Evolutionary conservation across 2,888 invertebrate genomes (phyloP).

Genomic region (Netelia melanura): DNA sequence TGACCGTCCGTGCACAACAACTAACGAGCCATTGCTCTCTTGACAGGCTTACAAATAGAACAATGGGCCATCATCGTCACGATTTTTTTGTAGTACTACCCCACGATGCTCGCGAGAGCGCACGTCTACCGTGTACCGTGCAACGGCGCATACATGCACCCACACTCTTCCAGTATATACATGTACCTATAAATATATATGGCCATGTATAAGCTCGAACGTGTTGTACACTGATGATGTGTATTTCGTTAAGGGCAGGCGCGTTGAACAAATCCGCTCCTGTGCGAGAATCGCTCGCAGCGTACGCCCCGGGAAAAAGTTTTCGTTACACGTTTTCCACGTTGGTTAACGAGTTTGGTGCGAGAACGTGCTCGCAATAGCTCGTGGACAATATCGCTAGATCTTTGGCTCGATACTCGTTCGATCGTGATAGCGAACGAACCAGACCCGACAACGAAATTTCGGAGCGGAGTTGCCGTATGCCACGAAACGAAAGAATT

Average conservation of each 20-base stretch:
- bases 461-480: too few species aligned
- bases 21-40: conserved; percentile 67
- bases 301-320: conserved; percentile 31
- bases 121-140: conserved; percentile 18
- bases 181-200: background rate
- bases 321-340: conserved; percentile 54
- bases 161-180: background rate
- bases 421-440: too few species aligned
- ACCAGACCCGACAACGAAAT: too few species aligned
- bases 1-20: conserved; percentile 55
- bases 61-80: conserved; percentile 58
- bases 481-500: too few species aligned
- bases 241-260: conserved; percentile 54
- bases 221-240: conserved; percentile 18
- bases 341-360: conserved; percentile 53
- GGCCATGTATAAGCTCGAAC: background rate
- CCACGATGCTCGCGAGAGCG: conserved; percentile 15
- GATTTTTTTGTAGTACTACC: conserved; percentile 33
- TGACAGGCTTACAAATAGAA: conserved; percentile 65
- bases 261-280: conserved; percentile 59
- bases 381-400: conserved; percentile 29
- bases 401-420: conserved; percentile 31
- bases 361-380: conserved; percentile 14
- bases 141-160: conserved; percentile 15
- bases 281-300: conserved; percentile 41